A percentile compares a stretch with the other conserved stretches of the same genome.
Conservation (phyloP, 2,888 invertebrate species). For the Alloplasta piceator region DNA sequence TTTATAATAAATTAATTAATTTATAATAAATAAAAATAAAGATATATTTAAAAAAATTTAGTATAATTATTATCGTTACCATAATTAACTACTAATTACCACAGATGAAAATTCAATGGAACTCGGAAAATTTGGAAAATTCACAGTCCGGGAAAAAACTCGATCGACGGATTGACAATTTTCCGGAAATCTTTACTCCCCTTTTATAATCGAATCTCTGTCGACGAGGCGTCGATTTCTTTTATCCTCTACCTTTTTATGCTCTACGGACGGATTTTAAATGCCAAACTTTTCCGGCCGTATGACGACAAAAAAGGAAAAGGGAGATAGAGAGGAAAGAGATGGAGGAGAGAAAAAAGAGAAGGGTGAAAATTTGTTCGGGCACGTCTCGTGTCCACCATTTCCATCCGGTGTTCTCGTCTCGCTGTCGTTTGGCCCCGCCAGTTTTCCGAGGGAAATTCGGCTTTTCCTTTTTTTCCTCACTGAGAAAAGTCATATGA, state of each 20-base stretch:
- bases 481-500: conserved; percentile 38
- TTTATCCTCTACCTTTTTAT: background rate
- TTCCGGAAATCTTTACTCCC: too few species aligned
- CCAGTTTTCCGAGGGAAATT: conserved; percentile 20
- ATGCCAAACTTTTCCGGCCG: background rate
- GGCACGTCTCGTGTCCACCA: background rate
- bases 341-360: background rate
- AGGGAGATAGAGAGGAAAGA: background rate
- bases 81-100: too few species aligned
- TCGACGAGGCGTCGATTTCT: background rate
- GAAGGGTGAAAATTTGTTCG: conserved; percentile 1
- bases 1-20: too few species aligned
- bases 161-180: too few species aligned
- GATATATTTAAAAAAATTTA: too few species aligned
- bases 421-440: conserved; percentile 36
- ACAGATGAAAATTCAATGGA: too few species aligned
- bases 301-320: background rate
- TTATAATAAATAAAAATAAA: too few species aligned
- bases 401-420: background rate
- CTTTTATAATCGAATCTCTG: too few species aligned
- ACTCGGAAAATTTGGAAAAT: too few species aligned
- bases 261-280: conserved; percentile 1
- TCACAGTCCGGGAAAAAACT: too few species aligned
- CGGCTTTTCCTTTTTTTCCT: conserved; percentile 20
- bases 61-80: too few species aligned